Conservation (phyloP, 2,797 vertebrate genomes). For the Chromis chromis region DNA sequence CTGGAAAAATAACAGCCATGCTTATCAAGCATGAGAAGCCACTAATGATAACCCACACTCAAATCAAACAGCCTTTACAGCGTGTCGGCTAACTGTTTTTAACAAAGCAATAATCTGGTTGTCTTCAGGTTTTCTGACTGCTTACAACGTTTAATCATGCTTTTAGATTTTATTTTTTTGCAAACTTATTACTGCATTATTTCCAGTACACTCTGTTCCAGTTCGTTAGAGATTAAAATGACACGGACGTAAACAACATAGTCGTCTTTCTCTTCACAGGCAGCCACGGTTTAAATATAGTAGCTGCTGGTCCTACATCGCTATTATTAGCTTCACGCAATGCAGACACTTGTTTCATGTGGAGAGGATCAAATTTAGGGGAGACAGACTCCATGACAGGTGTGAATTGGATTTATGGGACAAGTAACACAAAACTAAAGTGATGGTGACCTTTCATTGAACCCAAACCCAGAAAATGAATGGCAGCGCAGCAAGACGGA, state of each 20-base stretch:
- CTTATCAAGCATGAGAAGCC: slow-evolving; percentile 62
- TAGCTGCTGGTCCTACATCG: slow-evolving; percentile 14
- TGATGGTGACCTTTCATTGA: slow-evolving; percentile 39
- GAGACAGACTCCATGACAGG: slow-evolving; percentile 31
- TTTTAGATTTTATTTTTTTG: background rate
- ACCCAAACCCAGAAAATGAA: slow-evolving; percentile 30
- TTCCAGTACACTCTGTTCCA: background rate
- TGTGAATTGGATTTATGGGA: slow-evolving; percentile 55
- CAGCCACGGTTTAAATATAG: slow-evolving; percentile 12
- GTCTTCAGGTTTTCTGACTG: slow-evolving; percentile 4
- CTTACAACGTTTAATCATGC: slow-evolving; percentile 14
- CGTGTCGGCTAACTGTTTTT: slow-evolving; percentile 9
- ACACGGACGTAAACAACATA: slow-evolving; percentile 29
- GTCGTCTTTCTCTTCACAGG: slow-evolving; percentile 2
- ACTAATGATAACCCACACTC: slow-evolving; percentile 32
- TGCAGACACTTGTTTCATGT: slow-evolving; percentile 42
- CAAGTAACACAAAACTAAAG: slow-evolving; percentile 42
- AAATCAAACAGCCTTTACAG: slow-evolving; percentile 56
- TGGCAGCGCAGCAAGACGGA: background rate
- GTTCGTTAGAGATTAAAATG: background rate
- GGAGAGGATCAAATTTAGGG: slow-evolving; percentile 58
- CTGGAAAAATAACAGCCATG: slow-evolving; percentile 71
- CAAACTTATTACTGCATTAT: background rate
- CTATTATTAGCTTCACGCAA: slow-evolving; percentile 62
- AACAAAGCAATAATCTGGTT: background rate